Evolutionary conservation across 2,113 vertebrate species (phyloP).

Genomic region (Cichladusa arquata): DNA sequence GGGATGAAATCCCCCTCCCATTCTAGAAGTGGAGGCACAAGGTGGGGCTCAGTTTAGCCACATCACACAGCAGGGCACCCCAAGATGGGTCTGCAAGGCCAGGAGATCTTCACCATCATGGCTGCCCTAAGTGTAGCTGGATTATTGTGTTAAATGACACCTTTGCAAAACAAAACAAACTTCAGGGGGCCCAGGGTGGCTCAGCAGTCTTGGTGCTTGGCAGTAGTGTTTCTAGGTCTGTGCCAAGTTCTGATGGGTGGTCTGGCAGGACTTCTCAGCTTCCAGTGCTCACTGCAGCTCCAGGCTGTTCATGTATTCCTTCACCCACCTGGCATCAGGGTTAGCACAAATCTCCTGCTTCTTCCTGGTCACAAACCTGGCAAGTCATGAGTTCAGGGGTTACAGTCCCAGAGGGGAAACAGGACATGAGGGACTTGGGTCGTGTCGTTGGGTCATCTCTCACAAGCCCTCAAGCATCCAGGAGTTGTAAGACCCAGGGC

Average conservation of each 20-base stretch:
- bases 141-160: background rate
- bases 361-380: conserved; percentile 51
- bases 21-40: background rate
- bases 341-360: conserved; percentile 13
- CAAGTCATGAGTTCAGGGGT: background rate
- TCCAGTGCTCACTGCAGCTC: conserved; percentile 27
- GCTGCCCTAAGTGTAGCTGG: background rate
- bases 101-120: background rate
- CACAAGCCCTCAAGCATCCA: background rate
- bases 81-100: background rate
- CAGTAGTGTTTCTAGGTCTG: background rate
- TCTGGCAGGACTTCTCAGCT: background rate
- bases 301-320: background rate
- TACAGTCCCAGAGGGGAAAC: fast-evolving
- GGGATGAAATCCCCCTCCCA: background rate
- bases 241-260: background rate
- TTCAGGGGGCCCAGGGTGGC: background rate
- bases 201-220: background rate
- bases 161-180: background rate
- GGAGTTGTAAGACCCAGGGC: background rate
- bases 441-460: background rate
- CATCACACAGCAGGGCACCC: background rate
- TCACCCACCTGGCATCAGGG: conserved; percentile 18
- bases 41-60: background rate
- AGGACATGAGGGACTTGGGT: background rate